Evolutionary conservation across 37 sponge, comb jelly and placozoan species (phyloP), one percentile per base, ranked within the genome.

Genomic region (Halichondria panicea): DNA sequence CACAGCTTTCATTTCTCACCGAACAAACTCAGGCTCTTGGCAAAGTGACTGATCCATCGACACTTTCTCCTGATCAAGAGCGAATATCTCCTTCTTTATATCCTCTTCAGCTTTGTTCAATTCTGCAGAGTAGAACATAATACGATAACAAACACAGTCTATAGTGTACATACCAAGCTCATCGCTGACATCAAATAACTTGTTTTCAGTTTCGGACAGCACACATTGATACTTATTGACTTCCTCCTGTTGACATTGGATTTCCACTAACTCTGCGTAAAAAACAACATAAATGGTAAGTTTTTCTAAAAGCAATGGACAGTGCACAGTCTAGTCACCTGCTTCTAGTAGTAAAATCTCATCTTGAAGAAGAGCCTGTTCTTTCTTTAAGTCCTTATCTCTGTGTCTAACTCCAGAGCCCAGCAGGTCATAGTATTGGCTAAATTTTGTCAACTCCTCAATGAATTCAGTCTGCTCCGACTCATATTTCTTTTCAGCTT

Each of bases 11-110:
- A 43, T 70, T 27, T 37, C 55, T 54, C 3, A 83, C 84, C 57
- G 74, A 37, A 74, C 54, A 31, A 83, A 36, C 56, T 83, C 84
- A 56, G 84, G 84, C 27, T 83, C 84, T 7, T 62, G 66, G 42
- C 58, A 61, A 48, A 55, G 32, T 40, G 66, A 67, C 2, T 48
- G 43, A 25, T 3, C 30, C 11, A 66, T 34, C 40, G 68, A 22
- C 33, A 41, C 25, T 36, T 65, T 68, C 44, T 83, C 84, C 30
- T 63, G 43, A 8, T 66, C 44, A 5, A 84, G 64, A 11, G 24
- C 37, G 19, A 22, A 53, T 25, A 35, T 35, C 35, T 79, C 59
- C 8, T 42, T 33, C 3, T 71, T 73, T 22, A 48, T 21, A 21
- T 59, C 73, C 8, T 12, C 41, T 5, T 52, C 19, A 15, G 25